These are phyloP conservation scores for Siphlonurus alternatus DNA, from an alignment of 2,888 invertebrate genomes.

Conservation along the genomic window DNA sequence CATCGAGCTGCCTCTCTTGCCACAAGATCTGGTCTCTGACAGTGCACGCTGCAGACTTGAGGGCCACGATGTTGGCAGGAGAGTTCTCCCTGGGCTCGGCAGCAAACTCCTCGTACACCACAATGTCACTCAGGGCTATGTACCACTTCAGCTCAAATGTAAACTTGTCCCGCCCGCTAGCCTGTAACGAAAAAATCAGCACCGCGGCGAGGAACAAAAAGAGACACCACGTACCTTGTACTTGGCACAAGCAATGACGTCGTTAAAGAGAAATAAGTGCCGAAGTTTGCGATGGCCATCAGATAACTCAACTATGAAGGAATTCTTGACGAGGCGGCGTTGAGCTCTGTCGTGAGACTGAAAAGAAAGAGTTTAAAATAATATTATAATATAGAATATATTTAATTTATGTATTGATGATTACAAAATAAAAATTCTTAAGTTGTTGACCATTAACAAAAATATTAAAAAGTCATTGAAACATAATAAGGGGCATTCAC, in stretches of 20 bases:
- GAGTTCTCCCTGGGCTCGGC: constrained; percentile 55
- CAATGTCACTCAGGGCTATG: constrained; percentile 68
- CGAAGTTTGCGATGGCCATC: constrained; percentile 78
- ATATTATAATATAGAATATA: background rate
- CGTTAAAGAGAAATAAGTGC: constrained; percentile 87
- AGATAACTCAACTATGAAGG: constrained; percentile 81
- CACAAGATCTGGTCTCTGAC: constrained; percentile 69
- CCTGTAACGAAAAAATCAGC: constrained; percentile 28
- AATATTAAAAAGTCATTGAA: background rate
- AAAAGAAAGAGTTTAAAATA: constrained; percentile 15
- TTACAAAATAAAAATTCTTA: background rate
- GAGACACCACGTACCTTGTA: constrained; percentile 67
- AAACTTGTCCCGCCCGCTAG: constrained; percentile 71
- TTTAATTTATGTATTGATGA: background rate
- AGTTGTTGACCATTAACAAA: background rate
- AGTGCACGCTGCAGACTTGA: constrained; percentile 53
- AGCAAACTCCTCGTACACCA: constrained; percentile 47
- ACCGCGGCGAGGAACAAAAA: background rate
- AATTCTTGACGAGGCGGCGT: constrained; percentile 80
- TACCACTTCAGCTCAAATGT: constrained; percentile 90
- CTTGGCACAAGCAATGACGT: constrained; percentile 89
- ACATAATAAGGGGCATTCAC: background rate
- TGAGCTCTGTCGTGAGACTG: constrained; percentile 64
- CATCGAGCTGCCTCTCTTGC: constrained; percentile 51
- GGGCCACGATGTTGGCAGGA: constrained; percentile 64